These are phyloP conservation scores for Ophion costatus DNA, from an alignment of 2,888 invertebrate species.

Conservation along the genomic window DNA sequence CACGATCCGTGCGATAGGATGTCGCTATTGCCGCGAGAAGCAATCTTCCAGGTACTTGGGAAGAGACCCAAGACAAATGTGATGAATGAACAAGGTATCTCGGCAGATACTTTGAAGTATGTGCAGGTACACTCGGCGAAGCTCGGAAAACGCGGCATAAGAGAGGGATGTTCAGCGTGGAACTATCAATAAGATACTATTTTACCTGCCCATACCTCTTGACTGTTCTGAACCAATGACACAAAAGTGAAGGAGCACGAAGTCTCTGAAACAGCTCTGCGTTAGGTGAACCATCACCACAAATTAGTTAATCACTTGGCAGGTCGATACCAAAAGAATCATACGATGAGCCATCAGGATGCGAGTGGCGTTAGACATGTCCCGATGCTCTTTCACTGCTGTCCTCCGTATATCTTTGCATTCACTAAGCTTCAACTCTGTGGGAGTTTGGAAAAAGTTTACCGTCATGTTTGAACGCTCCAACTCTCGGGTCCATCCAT, in stretches of 20 bases:
- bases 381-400: not conserved
- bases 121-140: not conserved
- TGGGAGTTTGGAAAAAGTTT: constrained; percentile 28
- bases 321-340: not conserved
- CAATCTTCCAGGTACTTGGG: constrained; percentile 1
- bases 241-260: too few species aligned
- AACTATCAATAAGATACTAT: constrained; percentile 39
- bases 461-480: constrained; percentile 4
- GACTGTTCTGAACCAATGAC: not conserved
- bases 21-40: constrained; percentile 37
- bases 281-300: too few species aligned
- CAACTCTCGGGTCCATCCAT: not conserved
- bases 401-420: not conserved
- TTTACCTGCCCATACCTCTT: constrained; percentile 14
- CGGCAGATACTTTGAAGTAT: not conserved
- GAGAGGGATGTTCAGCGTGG: constrained; percentile 22
- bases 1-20: constrained; percentile 14
- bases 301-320: too few species aligned
- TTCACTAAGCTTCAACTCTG: not conserved
- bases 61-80: not conserved
- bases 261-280: too few species aligned
- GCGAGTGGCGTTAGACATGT: not conserved
- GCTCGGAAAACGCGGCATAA: constrained; percentile 13
- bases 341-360: not conserved
- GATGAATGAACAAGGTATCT: constrained; percentile 26